Evolutionary conservation across 1,140 invertebrate genomes (phyloP).

Genomic region (Saxidomus purpurata): DNA sequence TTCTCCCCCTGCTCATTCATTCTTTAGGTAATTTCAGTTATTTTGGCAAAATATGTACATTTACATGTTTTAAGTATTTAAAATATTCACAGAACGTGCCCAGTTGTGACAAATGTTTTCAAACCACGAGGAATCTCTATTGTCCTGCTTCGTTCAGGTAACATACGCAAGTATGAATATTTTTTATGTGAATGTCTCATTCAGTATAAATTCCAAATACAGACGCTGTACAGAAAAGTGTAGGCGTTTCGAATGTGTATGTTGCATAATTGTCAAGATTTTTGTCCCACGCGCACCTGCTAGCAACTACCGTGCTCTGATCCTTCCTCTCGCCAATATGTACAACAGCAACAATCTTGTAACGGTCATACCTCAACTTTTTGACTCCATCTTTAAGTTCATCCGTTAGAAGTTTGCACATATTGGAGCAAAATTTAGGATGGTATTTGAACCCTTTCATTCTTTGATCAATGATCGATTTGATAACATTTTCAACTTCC

Average conservation of each 20-base stretch:
- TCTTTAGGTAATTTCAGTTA: no score
- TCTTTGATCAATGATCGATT: constrained; percentile 69
- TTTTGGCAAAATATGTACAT: no score
- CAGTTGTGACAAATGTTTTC: no score
- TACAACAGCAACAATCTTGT: constrained; percentile 82
- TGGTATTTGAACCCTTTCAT: constrained; percentile 75
- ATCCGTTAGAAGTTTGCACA: constrained; percentile 77
- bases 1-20: no score
- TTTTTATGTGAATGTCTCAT: no score
- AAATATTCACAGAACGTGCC: no score
- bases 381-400: constrained; percentile 81
- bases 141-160: no score
- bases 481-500: constrained; percentile 67
- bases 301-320: constrained; percentile 76
- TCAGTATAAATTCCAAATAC: constrained; percentile 77
- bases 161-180: no score
- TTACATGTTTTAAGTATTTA: no score
- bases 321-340: constrained; percentile 79
- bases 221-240: constrained; percentile 80
- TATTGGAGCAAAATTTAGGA: constrained; percentile 73
- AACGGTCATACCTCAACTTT: constrained; percentile 80
- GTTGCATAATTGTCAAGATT: constrained; percentile 80
- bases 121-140: no score
- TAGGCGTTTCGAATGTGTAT: constrained; percentile 77
- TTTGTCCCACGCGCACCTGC: constrained; percentile 82